phyloP scores from a whole-genome alignment of 2,113 vertebrate species.

The Struthio camelus region DNA sequence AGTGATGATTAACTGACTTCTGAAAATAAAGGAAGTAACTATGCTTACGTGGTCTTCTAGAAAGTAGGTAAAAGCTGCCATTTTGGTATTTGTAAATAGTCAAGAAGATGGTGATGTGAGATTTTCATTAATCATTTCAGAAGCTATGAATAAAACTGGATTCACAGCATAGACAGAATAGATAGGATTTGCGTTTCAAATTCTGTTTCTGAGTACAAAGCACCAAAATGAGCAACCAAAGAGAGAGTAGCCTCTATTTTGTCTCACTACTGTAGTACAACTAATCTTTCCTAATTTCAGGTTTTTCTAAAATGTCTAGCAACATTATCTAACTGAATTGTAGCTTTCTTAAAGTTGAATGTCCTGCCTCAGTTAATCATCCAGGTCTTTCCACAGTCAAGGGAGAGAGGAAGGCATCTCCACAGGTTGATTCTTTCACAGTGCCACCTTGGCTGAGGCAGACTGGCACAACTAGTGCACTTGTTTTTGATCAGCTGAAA shows the following conservation, averaged over 20 bases:
- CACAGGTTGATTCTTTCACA: background rate
- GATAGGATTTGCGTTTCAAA: background rate
- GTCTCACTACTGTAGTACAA: background rate
- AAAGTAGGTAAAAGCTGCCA: conserved; percentile 23
- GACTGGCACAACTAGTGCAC: background rate
- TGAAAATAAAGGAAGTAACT: background rate
- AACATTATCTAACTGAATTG: background rate
- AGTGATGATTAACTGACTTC: background rate
- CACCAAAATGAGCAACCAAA: background rate
- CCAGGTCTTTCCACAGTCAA: background rate
- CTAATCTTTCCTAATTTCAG: background rate
- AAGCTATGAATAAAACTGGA: background rate
- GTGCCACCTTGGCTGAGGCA: background rate
- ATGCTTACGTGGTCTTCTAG: background rate
- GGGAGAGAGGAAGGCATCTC: background rate
- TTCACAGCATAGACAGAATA: background rate
- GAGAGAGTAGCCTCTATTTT: background rate
- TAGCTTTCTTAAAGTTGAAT: background rate
- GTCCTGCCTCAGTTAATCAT: background rate
- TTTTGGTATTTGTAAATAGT: conserved; percentile 11
- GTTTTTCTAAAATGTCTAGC: background rate
- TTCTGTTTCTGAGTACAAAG: background rate
- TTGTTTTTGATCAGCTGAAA: background rate
- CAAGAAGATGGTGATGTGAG: background rate
- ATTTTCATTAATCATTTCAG: background rate